Base-by-base conservation (phyloP, 2,888 invertebrate genomes). In the Calephelis perditalis region DNA sequence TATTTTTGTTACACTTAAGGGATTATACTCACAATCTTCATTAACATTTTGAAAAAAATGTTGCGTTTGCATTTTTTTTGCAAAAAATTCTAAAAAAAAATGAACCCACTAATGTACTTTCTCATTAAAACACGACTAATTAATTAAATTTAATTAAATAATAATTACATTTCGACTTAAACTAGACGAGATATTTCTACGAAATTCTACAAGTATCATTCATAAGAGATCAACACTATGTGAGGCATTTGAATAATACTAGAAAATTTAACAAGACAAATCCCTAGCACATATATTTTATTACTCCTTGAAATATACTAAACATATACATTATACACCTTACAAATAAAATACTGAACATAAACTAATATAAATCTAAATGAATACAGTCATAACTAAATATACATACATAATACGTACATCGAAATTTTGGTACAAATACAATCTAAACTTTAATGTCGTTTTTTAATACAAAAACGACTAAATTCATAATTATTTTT, bases 201-300 rank as follows among this genome's bases (percentile, higher is more conserved):
- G 45, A 46, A 52, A 74, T 78, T 77, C 73, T 57, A 37, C 54
- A 63, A 60, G 52, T 45, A 62, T 60, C 58, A 56, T 57, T 62
- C 61, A 67, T 73, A 73, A 76, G 82, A 82, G 82, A 82, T 82
- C 82, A 81, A 70, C 73, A 69, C 71, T 67, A 63, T 56, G 61
- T 65, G 59, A 66, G 57, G 56, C 60, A 67, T 63, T 71, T 67
- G 71, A 69, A 71, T 68, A 71, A 72, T 72, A 40, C 40, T n/a
- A 57, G 37, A 57, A 56, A 46, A 45, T 56, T 59, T 55, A 52
- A 61, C 58, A 26, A 46, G 45, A 7, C 49, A 56, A 63, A 56
- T 36, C 43, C 40, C 35, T 46, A 56, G 10, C 52, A 62, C 12
- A 56, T 56, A 40, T 12, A 40, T 40, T 40, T 15, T 43, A 15